A percentile compares a stretch with the other conserved stretches of the same genome.
Evolutionary conservation across 2,797 vertebrate genomes (phyloP).

Genomic region (Poeciliopsis gracilis): DNA sequence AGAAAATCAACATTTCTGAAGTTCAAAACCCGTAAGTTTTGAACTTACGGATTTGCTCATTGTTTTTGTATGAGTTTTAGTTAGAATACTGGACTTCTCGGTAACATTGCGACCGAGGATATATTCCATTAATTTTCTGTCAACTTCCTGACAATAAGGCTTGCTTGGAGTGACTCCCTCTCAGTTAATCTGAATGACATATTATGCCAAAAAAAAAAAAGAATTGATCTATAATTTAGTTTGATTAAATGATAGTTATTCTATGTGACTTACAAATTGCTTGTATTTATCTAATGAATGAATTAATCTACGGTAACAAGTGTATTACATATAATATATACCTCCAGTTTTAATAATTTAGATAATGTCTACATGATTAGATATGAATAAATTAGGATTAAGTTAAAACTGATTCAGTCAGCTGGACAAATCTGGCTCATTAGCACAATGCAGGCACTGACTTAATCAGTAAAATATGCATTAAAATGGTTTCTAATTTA

Average conservation of each 20-base stretch:
- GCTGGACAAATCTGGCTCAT: neutral
- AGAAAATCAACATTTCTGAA: neutral
- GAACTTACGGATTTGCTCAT: no score
- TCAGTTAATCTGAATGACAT: neutral
- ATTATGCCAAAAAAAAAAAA: neutral
- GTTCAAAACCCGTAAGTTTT: neutral
- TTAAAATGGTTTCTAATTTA: neutral
- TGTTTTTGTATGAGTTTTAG: neutral
- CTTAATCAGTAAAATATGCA: neutral
- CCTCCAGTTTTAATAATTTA: neutral
- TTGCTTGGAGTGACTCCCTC: neutral
- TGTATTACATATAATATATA: neutral
- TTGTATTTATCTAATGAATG: neutral
- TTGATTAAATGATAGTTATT: neutral
- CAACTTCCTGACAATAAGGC: neutral
- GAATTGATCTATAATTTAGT: neutral
- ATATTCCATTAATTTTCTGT: neutral
- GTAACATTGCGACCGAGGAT: neutral
- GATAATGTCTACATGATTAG: neutral
- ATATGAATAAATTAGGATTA: neutral
- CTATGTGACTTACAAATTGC: neutral
- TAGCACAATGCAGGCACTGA: neutral
- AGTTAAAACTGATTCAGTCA: neutral
- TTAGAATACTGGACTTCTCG: neutral
- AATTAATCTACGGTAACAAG: neutral